These are phyloP conservation scores for Venustoraphidia nigricollis DNA, from an alignment of 2,888 invertebrate species.

Conservation along the genomic window DNA sequence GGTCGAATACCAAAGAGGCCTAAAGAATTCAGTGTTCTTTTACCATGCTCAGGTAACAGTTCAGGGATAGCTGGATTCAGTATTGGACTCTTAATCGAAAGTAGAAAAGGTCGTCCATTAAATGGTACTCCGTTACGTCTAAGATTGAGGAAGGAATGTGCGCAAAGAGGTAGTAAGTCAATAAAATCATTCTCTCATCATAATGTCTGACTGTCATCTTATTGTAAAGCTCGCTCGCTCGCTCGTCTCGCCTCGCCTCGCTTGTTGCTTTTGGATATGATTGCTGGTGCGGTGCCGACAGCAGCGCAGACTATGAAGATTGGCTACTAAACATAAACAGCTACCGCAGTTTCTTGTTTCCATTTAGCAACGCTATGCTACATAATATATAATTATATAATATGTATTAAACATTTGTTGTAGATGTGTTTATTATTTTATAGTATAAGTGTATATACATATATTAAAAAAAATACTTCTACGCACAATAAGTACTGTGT, in stretches of 20 bases:
- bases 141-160: constrained; percentile 83
- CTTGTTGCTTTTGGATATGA: too few relatives aligned
- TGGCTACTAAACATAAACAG: too few relatives aligned
- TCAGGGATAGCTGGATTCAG: constrained; percentile 79
- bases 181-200: too few relatives aligned
- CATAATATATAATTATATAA: neutral
- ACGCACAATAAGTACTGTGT: too few relatives aligned
- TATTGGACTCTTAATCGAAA: constrained; percentile 72
- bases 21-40: constrained; percentile 78
- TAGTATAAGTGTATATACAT: too few relatives aligned
- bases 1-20: constrained; percentile 75
- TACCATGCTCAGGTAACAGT: constrained; percentile 76
- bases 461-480: too few relatives aligned
- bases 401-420: neutral
- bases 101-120: constrained; percentile 60
- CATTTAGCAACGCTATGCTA: constrained; percentile 6
- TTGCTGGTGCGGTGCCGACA: too few relatives aligned
- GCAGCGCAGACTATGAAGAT: too few relatives aligned
- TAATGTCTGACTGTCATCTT: too few relatives aligned
- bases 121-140: constrained; percentile 78
- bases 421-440: too few relatives aligned
- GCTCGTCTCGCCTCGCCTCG: too few relatives aligned
- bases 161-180: constrained; percentile 58
- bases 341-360: neutral
- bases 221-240: too few relatives aligned